These are phyloP conservation scores for Chaetogeoica ovagalla DNA, from an alignment of 2,888 invertebrate species.

Conservation along the genomic window DNA sequence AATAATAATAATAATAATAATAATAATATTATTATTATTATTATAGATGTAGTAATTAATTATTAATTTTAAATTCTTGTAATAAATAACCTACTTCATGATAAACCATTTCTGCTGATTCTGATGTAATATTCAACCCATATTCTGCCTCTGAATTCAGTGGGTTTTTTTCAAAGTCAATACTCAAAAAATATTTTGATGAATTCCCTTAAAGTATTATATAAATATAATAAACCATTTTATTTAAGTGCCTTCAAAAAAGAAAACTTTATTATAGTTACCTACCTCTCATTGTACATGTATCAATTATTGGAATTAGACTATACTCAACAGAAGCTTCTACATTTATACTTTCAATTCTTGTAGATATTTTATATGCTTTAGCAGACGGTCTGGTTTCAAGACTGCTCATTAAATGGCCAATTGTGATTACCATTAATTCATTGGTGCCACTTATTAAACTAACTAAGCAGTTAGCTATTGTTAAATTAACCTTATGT, in stretches of 20 bases:
- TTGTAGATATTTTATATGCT: conserved; percentile 70
- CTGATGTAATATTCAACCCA: conserved; percentile 69
- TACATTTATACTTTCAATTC: conserved; percentile 75
- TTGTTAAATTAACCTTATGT: conserved; percentile 74
- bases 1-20: too few relatives aligned
- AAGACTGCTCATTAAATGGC: conserved; percentile 71
- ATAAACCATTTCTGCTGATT: conserved; percentile 76
- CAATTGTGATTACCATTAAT: conserved; percentile 71
- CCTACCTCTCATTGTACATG: conserved; percentile 34
- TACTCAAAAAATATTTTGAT: conserved; percentile 71
- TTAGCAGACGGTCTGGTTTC: conserved; percentile 71
- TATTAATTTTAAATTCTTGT: background rate
- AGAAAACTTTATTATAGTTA: background rate
- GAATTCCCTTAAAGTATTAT: conserved; percentile 63
- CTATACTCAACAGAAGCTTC: conserved; percentile 75
- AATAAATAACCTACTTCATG: conserved; percentile 67
- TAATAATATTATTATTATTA: too few relatives aligned
- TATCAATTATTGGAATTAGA: conserved; percentile 66
- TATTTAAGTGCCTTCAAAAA: background rate
- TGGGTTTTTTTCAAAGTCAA: conserved; percentile 76
- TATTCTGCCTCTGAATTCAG: conserved; percentile 69
- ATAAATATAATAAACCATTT: background rate
- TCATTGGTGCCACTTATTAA: conserved; percentile 71
- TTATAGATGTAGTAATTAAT: too few relatives aligned
- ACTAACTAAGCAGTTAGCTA: conserved; percentile 73